A percentile compares a stretch with the other conserved stretches of the same genome.
These are phyloP conservation scores for Orchestes rusci DNA, from an alignment of 2,888 invertebrate genomes.

Conservation along the genomic window DNA sequence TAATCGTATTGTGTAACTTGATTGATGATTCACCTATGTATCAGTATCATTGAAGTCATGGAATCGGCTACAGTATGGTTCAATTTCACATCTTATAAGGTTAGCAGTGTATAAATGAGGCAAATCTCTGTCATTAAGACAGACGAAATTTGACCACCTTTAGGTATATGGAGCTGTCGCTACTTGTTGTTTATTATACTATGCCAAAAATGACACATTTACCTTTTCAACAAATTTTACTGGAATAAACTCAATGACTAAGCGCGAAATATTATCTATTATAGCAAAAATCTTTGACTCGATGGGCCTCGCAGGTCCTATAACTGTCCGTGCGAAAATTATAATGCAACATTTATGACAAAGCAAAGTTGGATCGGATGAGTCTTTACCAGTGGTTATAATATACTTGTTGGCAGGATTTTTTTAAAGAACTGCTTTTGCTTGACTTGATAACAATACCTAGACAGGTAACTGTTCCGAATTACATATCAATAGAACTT, in stretches of 20 bases:
- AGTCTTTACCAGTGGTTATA: constrained; percentile 1
- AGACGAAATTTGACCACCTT: no score
- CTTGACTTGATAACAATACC: constrained; percentile 15
- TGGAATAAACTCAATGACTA: background rate
- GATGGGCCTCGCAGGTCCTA: constrained; percentile 17
- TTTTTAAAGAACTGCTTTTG: constrained; percentile 6
- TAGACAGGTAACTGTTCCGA: constrained; percentile 5
- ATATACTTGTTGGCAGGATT: constrained; percentile 12
- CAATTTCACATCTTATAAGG: no score
- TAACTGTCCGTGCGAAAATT: constrained; percentile 17
- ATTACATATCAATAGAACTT: constrained; percentile 12
- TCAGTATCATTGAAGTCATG: no score
- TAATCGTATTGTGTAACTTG: no score
- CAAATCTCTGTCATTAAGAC: no score
- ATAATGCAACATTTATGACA: constrained; percentile 21
- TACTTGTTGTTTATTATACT: no score
- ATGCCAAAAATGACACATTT: background rate
- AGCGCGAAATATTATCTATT: constrained; percentile 12
- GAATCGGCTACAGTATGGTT: no score
- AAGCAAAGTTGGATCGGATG: constrained; percentile 20
- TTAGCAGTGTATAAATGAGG: no score
- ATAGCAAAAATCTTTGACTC: constrained; percentile 21
- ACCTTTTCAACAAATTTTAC: background rate
- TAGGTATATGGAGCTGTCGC: no score
- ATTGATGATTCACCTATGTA: no score